Evolutionary conservation across 2,113 vertebrate genomes (phyloP).

Genomic region (Saguinus imperator): DNA sequence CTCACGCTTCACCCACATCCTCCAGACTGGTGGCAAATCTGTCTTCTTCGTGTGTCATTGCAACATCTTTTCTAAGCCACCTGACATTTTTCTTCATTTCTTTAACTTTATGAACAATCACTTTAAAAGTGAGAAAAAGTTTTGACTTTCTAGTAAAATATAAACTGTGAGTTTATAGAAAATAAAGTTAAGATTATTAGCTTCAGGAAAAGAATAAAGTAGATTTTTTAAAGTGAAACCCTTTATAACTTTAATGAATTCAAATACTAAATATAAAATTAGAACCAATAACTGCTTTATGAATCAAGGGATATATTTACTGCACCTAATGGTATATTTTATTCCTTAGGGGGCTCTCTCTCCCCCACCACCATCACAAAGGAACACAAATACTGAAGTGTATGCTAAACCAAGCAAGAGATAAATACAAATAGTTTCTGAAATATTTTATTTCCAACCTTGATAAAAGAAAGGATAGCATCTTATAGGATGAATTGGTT

Average conservation of each 20-base stretch:
- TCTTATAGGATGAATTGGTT: not conserved
- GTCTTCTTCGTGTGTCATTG: not conserved
- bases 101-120: not conserved
- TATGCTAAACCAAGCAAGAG: not conserved
- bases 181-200: constrained; percentile 36
- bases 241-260: not conserved
- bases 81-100: not conserved
- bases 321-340: not conserved
- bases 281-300: not conserved
- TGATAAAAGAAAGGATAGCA: not conserved
- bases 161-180: constrained; percentile 34
- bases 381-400: not conserved
- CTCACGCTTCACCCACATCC: too few species aligned
- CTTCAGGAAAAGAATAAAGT: not conserved
- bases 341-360: not conserved
- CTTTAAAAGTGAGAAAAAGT: not conserved
- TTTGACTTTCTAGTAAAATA: constrained; percentile 15
- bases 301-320: not conserved
- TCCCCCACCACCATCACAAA: not conserved
- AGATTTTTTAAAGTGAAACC: constrained; percentile 43
- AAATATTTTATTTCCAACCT: not conserved
- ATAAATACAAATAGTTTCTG: not conserved
- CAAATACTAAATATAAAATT: not conserved
- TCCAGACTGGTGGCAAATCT: not conserved
- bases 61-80: not conserved